phyloP scores from a whole-genome alignment of 1,140 invertebrate species.

The Drosophila takahashii region DNA sequence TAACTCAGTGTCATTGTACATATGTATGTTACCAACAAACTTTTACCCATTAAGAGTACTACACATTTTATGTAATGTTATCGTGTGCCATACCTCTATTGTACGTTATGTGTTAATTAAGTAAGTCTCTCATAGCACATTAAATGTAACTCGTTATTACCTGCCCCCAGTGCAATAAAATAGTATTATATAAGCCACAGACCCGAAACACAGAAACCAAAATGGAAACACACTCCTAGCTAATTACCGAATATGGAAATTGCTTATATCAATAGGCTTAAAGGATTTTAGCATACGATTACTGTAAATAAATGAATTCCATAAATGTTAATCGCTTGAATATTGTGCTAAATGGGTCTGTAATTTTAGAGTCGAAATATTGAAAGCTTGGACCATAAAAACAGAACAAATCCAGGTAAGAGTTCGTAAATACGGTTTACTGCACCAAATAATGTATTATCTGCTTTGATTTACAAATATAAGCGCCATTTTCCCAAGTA shows the following conservation, averaged over 20 bases:
- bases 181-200: slow-evolving; percentile 14
- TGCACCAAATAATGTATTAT: neutral
- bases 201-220: neutral
- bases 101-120: slow-evolving; percentile 51
- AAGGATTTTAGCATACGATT: slow-evolving; percentile 4
- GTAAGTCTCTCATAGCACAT: slow-evolving; percentile 26
- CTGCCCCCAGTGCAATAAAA: slow-evolving; percentile 30
- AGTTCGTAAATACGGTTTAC: neutral
- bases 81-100: slow-evolving; percentile 18
- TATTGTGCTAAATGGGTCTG: neutral
- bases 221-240: neutral
- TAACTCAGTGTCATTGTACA: slow-evolving; percentile 6
- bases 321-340: slow-evolving; percentile 31
- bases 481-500: neutral
- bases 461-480: neutral
- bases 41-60: slow-evolving; percentile 3
- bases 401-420: slow-evolving; percentile 1
- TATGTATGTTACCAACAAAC: slow-evolving; percentile 15
- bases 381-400: neutral
- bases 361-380: neutral
- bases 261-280: slow-evolving; percentile 43
- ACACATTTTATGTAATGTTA: slow-evolving; percentile 12
- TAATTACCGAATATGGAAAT: slow-evolving; percentile 8
- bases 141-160: slow-evolving; percentile 22
- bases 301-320: slow-evolving; percentile 50